phyloP scores from a whole-genome alignment of 2,888 invertebrate genomes.

The Hypsopygia costalis region DNA sequence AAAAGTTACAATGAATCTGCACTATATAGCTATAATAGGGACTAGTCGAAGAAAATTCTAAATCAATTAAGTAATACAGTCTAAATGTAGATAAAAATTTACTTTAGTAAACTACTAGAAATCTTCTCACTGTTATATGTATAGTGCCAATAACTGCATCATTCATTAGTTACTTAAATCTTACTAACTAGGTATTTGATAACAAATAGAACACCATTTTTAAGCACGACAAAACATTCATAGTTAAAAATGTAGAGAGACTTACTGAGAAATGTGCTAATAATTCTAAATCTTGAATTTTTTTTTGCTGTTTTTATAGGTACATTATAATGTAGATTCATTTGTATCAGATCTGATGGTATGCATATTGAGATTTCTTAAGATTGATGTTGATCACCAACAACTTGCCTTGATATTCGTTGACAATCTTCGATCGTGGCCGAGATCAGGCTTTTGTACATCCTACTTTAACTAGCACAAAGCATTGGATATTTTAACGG shows the following conservation, averaged over 20 bases:
- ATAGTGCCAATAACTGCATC: conserved; percentile 81
- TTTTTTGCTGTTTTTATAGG: conserved; percentile 52
- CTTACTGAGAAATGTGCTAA: conserved; percentile 81
- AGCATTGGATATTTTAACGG: conserved; percentile 61
- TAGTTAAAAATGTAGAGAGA: conserved; percentile 82
- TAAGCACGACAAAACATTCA: conserved; percentile 82
- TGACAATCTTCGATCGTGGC: conserved; percentile 71
- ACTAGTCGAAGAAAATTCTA: conserved; percentile 43
- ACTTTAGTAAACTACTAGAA: conserved; percentile 35
- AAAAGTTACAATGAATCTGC: conserved; percentile 51
- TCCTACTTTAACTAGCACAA: conserved; percentile 64
- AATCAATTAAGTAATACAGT: conserved; percentile 28
- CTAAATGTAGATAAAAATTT: conserved; percentile 36
- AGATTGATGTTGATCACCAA: conserved; percentile 32
- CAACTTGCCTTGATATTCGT: conserved; percentile 57
- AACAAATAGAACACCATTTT: conserved; percentile 82
- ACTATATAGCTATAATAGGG: conserved; percentile 45
- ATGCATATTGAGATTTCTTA: conserved; percentile 56
- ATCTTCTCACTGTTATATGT: conserved; percentile 41
- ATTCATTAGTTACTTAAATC: conserved; percentile 69
- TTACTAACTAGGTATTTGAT: conserved; percentile 79
- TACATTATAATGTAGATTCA: conserved; percentile 56
- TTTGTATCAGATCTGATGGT: conserved; percentile 67
- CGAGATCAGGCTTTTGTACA: conserved; percentile 61
- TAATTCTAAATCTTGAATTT: conserved; percentile 73